Evolutionary conservation across 2,113 vertebrate genomes (phyloP), one percentile per base, ranked within the genome.

Genomic region (Coryphaenoides rupestris): DNA sequence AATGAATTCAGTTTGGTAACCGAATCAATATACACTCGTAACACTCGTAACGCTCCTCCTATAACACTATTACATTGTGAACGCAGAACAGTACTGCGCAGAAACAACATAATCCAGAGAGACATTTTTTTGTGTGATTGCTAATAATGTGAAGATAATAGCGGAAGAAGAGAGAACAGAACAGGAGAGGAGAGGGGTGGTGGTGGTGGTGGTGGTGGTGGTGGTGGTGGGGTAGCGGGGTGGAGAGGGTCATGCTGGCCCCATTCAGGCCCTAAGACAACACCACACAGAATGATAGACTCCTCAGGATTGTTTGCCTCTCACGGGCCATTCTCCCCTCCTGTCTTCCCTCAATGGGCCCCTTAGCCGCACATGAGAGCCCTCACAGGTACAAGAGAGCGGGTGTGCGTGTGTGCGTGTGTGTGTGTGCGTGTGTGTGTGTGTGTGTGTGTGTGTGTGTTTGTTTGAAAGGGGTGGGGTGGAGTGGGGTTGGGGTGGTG

Each of bases 261-360:
- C 94, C 88, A 95, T 95, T 96, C 93, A 96, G 89, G 85, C 87
- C 90, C 93, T 93, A 96, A 98, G 95, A 97, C 95, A 96, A 96
- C 94, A 95, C 92, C 92, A 93, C 92, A 93, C 93, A 94, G 94
- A 96, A 95, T 96, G 95, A 97, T 96, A 95, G 95, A 98, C 95
- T 96, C 93, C 92, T 93, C 90, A 83, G 91, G 92, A 96, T 94
- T 95, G 94, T 95, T 92, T 93, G 92, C 93, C 91, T 86, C 92
- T 90, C 87, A 73, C 50, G 58, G 90, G 86, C 92, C 89, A 92
- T 94, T 95, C 94, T 94, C 88, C 88, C n/a, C 82, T 81, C 72
- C 70, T 84, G 71, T 89, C 88, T 78, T n/a, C 72, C 64, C 90
- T 94, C 93, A 96, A 95, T 95, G 93, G 93, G 92, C 89, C 94